Base-by-base conservation (phyloP, 2,888 invertebrate genomes). In the Tipula lateralis region DNA sequence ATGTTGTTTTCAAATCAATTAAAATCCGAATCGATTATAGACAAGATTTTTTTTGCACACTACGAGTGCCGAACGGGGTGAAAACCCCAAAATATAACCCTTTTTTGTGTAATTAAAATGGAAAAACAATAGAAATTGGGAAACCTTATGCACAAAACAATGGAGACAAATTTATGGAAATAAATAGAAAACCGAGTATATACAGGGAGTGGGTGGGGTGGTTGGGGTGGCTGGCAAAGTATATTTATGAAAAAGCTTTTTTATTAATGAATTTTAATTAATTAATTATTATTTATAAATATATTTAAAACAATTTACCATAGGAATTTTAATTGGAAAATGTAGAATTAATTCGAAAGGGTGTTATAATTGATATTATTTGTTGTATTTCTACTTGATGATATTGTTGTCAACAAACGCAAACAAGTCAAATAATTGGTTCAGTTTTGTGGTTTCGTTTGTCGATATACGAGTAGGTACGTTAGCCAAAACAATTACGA, bases 241-340 rank as follows among this genome's bases (percentile, higher is more conserved):
- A n/a, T 44, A 44, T 36, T 12, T 0, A 36, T 12, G 12, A 34
- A 39, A 44, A 44, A 66, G n/a, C 66, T 66, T 66, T 66, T 24
- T 24, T 66, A 66, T 66, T 66, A 66, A 66, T 66, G 66, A 66
- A 66, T 66, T 66, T 66, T 66, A 66, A 66, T 66, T 66, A 66
- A 66, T 66, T 66, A 66, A 66, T 66, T 66, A 66, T 66, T 66
- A 66, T 66, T 66, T 66, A 66, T 66, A 24, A 5, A 66, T 66
- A 24, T 66, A 66, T 66, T 66, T 19, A 66, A 66, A 66, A 66
- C 66, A 66, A 66, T 66, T 66, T 66, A 66, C 66, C 66, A 66
- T 66, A 66, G 66, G 66, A 66, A 66, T 66, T 66, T 66, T 66
- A 66, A 66, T 66, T 66, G 66, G 66, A 66, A 66, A 66, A 66